Evolutionary conservation across 2,797 vertebrate genomes (phyloP).

Genomic region (Ispidina lecontei): DNA sequence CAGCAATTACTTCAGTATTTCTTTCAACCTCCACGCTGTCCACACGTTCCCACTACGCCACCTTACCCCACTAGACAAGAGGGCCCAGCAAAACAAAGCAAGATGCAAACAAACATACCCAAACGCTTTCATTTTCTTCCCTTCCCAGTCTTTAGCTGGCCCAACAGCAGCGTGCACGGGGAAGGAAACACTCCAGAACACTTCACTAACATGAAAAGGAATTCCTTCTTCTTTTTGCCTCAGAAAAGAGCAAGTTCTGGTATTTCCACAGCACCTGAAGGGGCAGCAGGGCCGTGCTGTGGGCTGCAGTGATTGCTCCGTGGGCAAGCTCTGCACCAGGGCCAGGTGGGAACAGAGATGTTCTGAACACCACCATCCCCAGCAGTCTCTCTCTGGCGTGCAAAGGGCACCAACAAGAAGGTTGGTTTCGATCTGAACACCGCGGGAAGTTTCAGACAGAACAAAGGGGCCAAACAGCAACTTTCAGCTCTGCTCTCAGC

Average conservation of each 20-base stretch:
- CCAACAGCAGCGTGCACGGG: too few species aligned
- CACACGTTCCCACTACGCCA: not conserved
- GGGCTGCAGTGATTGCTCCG: too few species aligned
- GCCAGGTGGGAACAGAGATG: not conserved
- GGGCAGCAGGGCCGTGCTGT: too few species aligned
- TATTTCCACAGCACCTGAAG: too few species aligned
- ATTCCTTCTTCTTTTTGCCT: too few species aligned
- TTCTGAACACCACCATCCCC: not conserved
- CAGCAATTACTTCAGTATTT: not conserved
- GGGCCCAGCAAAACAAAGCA: not conserved
- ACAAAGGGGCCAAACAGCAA: slow-evolving; percentile 15
- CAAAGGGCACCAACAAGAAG: slow-evolving; percentile 5
- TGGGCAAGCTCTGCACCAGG: too few species aligned
- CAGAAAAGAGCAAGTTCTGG: too few species aligned
- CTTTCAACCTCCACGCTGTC: not conserved
- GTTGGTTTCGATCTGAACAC: not conserved
- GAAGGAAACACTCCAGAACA: too few species aligned
- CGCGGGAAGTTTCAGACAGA: not conserved
- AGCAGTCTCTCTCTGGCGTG: not conserved
- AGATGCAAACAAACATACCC: too few species aligned
- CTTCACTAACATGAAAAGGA: too few species aligned
- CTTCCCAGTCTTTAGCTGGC: too few species aligned
- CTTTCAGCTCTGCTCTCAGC: slow-evolving; percentile 41
- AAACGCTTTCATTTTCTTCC: too few species aligned
- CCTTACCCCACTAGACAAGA: not conserved